Evolutionary conservation across 2,888 invertebrate genomes (phyloP).

Genomic region (Eupeodes luniger): DNA sequence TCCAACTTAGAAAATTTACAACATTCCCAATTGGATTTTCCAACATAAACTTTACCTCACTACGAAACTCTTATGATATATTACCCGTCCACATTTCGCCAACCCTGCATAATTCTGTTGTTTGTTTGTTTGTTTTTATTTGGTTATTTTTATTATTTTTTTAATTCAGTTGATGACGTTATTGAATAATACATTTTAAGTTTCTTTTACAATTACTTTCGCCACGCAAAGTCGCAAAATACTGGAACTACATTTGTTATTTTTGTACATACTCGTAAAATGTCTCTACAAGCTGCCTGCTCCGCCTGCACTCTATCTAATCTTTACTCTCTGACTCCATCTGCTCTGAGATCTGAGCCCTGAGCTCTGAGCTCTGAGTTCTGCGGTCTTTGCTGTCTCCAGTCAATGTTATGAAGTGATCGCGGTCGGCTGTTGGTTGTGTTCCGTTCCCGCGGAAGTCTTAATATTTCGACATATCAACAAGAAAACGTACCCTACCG

Average conservation of each 20-base stretch:
- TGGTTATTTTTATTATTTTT: background rate
- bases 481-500: slow-evolving; percentile 13
- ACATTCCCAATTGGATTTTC: no score
- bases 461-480: slow-evolving; percentile 60
- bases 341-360: background rate
- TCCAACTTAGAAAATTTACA: no score
- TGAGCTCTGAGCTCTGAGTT: no score
- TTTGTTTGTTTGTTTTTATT: background rate
- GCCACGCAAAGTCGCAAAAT: slow-evolving; percentile 63
- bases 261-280: background rate
- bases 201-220: slow-evolving; percentile 51
- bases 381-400: slow-evolving; percentile 4
- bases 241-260: slow-evolving; percentile 37
- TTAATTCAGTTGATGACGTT: slow-evolving; percentile 21
- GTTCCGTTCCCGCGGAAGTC: slow-evolving; percentile 68
- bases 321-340: background rate
- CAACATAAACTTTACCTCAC: no score
- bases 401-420: slow-evolving; percentile 76
- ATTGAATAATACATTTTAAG: background rate
- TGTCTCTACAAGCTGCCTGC: no score
- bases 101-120: background rate
- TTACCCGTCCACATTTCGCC: background rate
- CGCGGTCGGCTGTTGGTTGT: slow-evolving; percentile 71
- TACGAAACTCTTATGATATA: background rate
- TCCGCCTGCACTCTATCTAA: background rate